Evolutionary conservation across 2,888 invertebrate species (phyloP).

Genomic region (Pantelozetes paolii): DNA sequence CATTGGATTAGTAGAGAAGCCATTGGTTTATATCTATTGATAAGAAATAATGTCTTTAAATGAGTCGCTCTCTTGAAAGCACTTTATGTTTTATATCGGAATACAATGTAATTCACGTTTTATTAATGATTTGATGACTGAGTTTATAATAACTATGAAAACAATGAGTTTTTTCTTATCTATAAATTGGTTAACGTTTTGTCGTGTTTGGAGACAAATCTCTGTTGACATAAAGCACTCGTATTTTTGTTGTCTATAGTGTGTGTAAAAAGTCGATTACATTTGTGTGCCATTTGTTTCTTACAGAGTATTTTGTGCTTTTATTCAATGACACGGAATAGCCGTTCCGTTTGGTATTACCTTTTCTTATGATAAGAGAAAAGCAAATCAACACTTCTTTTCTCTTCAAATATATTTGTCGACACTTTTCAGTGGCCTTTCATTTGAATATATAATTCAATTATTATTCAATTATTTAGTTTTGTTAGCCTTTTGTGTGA

Average conservation of each 20-base stretch:
- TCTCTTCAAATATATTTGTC: background rate
- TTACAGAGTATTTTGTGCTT: background rate
- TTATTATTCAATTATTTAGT: background rate
- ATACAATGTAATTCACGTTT: background rate
- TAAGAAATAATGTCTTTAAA: background rate
- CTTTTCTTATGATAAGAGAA: background rate
- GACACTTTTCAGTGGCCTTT: background rate
- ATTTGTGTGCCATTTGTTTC: background rate
- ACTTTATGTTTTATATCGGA: background rate
- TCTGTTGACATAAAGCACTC: conserved; percentile 17
- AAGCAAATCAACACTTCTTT: conserved; percentile 1
- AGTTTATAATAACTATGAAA: background rate
- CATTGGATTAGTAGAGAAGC: background rate
- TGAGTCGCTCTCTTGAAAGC: background rate
- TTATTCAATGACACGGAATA: background rate
- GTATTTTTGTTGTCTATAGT: background rate
- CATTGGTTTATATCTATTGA: background rate
- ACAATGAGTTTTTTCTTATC: background rate
- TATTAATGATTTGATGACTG: background rate
- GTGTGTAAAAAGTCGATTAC: background rate
- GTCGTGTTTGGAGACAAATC: background rate
- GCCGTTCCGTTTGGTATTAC: background rate
- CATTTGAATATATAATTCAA: conserved; percentile 1
- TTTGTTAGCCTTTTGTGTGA: background rate
- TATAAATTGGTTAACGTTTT: background rate